phyloP scores from a whole-genome alignment of 2,888 invertebrate genomes.

The Pandemis corylana region DNA sequence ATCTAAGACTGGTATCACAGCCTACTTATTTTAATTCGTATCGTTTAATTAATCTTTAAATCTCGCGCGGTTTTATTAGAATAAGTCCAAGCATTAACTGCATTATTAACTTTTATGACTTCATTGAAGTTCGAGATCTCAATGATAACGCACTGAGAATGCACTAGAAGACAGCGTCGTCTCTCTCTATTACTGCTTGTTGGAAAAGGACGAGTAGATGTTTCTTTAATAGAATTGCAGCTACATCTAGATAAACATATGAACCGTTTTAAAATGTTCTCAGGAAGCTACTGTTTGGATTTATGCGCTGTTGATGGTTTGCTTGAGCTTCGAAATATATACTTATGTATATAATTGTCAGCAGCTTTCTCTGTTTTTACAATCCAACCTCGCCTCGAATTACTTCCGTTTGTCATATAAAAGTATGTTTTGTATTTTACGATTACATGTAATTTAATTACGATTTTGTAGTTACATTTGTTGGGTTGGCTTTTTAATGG shows the following conservation, averaged over 20 bases:
- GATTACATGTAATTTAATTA: not conserved
- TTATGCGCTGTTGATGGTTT: not conserved
- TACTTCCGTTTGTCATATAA: conserved; percentile 4
- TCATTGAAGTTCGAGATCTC: conserved; percentile 36
- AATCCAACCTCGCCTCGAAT: not conserved
- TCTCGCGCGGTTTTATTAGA: conserved; percentile 25
- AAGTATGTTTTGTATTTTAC: conserved; percentile 1
- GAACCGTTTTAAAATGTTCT: not conserved
- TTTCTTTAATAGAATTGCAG: not conserved
- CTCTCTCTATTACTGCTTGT: not conserved
- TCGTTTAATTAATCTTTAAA: conserved; percentile 22
- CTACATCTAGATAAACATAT: not conserved
- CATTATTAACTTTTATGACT: conserved; percentile 24
- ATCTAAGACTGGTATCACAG: conserved; percentile 12
- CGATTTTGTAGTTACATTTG: not conserved
- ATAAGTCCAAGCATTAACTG: conserved; percentile 10
- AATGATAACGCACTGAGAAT: conserved; percentile 9
- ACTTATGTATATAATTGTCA: not conserved
- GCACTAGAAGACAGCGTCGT: not conserved
- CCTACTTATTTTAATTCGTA: conserved; percentile 23
- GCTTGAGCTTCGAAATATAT: not conserved
- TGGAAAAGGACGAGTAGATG: not conserved
- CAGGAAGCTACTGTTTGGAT: not conserved
- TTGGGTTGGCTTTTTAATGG: too few relatives aligned
- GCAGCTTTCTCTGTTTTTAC: conserved; percentile 2